A percentile compares a stretch with the other conserved stretches of the same genome.
These are phyloP conservation scores for Danio choprae DNA, from an alignment of 2,797 vertebrate species.

Conservation along the genomic window DNA sequence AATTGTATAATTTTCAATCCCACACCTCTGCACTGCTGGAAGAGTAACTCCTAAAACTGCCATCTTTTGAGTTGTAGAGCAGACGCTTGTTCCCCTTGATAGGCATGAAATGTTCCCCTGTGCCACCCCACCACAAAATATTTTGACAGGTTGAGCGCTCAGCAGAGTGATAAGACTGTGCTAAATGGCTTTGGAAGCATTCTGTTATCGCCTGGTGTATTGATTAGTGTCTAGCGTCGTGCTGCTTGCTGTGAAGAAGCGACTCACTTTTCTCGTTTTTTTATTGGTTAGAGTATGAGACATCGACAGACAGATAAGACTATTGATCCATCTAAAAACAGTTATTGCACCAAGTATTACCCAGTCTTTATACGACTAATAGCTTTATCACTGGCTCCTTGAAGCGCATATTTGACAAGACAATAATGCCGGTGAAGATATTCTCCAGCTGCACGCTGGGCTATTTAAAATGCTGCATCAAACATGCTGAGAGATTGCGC, in stretches of 20 bases:
- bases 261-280: slow-evolving; percentile 56
- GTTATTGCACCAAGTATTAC: slow-evolving; percentile 68
- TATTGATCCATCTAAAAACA: slow-evolving; percentile 76
- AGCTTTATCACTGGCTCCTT: slow-evolving; percentile 56
- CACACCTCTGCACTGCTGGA: slow-evolving; percentile 5
- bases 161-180: slow-evolving; percentile 79
- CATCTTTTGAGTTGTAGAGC: slow-evolving; percentile 19
- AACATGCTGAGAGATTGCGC: background rate
- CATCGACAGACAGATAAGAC: slow-evolving; percentile 81
- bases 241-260: slow-evolving; percentile 69
- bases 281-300: slow-evolving; percentile 73
- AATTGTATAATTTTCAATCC: slow-evolving; percentile 18
- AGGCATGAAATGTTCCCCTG: slow-evolving; percentile 71
- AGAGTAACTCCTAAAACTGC: slow-evolving; percentile 8
- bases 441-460: slow-evolving; percentile 34
- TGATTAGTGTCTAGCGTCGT: slow-evolving; percentile 76
- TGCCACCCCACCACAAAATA: slow-evolving; percentile 74
- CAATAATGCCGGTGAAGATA: slow-evolving; percentile 16
- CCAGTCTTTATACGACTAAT: slow-evolving; percentile 59
- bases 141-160: slow-evolving; percentile 75
- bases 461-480: slow-evolving; percentile 6
- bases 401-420: slow-evolving; percentile 49
- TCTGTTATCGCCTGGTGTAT: slow-evolving; percentile 82
- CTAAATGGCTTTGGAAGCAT: slow-evolving; percentile 81
- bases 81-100: slow-evolving; percentile 34